These are phyloP conservation scores for Ictalurus furcatus DNA, from an alignment of 2,113 vertebrate species.

Conservation along the genomic window DNA sequence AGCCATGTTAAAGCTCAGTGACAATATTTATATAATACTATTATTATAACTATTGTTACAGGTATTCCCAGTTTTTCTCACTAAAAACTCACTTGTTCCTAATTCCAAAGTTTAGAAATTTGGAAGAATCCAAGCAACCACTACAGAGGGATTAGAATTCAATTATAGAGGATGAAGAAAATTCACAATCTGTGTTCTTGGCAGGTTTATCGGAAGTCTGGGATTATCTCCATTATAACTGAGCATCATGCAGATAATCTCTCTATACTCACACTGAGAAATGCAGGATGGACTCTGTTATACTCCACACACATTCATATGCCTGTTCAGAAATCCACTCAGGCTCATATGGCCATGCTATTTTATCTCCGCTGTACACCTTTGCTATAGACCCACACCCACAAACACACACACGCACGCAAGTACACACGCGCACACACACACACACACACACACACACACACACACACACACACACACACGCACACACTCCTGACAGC, in stretches of 20 bases:
- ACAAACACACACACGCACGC: background rate
- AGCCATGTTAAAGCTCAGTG: background rate
- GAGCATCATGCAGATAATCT: slow-evolving; percentile 18
- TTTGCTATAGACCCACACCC: background rate
- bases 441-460: background rate
- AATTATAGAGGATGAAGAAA: slow-evolving; percentile 14
- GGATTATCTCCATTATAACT: slow-evolving; percentile 40
- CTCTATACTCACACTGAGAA: slow-evolving; percentile 12
- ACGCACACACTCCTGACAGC: background rate
- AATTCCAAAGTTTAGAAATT: slow-evolving; percentile 20
- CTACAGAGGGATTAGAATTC: slow-evolving; percentile 11
- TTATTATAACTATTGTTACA: background rate
- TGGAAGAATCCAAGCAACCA: background rate
- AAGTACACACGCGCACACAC: background rate
- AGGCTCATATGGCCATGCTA: no score
- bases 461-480: background rate
- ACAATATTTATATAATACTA: background rate
- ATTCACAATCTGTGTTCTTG: slow-evolving; percentile 43
- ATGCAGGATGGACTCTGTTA: background rate
- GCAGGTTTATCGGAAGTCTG: slow-evolving; percentile 39
- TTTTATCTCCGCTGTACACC: background rate
- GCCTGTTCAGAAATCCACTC: background rate
- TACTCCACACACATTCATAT: background rate
- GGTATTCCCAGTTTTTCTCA: background rate
- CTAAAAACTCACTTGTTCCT: background rate